Evolutionary conservation across 2,797 vertebrate genomes (phyloP).

Genomic region (Melanotaenia pygmaea): DNA sequence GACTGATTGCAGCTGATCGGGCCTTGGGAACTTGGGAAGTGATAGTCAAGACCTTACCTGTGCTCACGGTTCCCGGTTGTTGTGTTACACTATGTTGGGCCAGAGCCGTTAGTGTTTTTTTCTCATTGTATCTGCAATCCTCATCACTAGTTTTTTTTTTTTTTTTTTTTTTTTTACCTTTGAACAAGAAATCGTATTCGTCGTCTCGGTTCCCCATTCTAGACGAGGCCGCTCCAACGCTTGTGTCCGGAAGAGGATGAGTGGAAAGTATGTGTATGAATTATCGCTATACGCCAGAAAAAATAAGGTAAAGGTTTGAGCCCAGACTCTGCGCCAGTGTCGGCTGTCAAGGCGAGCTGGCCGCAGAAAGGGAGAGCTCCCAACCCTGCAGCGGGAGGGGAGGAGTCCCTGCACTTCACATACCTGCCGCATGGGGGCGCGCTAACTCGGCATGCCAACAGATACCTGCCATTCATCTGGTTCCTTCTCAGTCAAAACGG

Average conservation of each 20-base stretch:
- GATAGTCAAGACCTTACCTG: no score
- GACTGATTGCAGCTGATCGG: no score
- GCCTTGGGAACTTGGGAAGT: no score
- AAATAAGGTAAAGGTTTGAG: conserved; percentile 50
- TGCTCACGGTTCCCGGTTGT: no score
- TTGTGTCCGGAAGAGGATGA: conserved; percentile 66
- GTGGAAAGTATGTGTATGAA: conserved; percentile 30
- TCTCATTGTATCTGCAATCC: no score
- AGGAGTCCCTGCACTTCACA: conserved; percentile 75
- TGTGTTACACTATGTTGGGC: no score
- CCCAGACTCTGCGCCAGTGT: conserved; percentile 81
- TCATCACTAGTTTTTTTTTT: no score
- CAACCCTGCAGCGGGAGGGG: conserved; percentile 84
- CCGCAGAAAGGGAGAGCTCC: conserved; percentile 77
- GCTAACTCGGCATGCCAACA: conserved; percentile 44
- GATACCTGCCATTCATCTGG: conserved; percentile 18
- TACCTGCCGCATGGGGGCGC: conserved; percentile 65
- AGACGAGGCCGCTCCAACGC: conserved; percentile 77
- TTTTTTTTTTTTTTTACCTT: conserved; percentile 80
- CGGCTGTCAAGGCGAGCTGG: conserved; percentile 81
- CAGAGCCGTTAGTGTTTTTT: no score
- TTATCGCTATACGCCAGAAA: conserved; percentile 47
- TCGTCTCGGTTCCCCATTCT: conserved; percentile 89
- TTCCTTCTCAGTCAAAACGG: background rate
- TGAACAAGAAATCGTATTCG: conserved; percentile 90